Evolutionary conservation across 2,888 invertebrate species (phyloP), one percentile per base, ranked within the genome.

Genomic region (Parnassius mnemosyne): DNA sequence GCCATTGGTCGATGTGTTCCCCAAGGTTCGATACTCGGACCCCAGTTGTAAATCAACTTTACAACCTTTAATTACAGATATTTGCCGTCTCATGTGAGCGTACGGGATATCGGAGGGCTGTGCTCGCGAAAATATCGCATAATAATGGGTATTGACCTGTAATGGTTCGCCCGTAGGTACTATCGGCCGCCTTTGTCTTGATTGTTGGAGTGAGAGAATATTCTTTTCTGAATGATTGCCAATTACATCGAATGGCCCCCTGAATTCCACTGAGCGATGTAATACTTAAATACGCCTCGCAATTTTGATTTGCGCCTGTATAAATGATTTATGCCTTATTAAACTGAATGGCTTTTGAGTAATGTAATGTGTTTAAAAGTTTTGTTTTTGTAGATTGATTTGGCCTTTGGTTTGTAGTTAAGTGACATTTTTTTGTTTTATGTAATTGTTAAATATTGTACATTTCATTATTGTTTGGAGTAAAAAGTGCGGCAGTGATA

Each of bases 31-130:
- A 85, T 85, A 81, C 88, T 81, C 84, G 78, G 81, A 77, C 87
- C 83, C 76, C 82, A 77, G 87, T 80, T 86, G 90, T 91, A 91
- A 91, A 91, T 91, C 90, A 91, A 89, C 86, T 91, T 91, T 91
- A 91, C 90, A 90, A 85, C 90, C 89, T 89, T 89, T 90, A 91
- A 91, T 91, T 91, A 90, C 90, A 91, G 84, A 89, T 89, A 90
- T 91, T 91, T 89, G 88, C 90, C 86, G 83, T 89, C 89, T 88
- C 85, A 87, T 88, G 85, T 82, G 84, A 86, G 83, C 76, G 87
- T 83, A 82, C 81, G 86, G 84, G 85, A 84, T 88, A 89, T 89
- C 89, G 84, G 84, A 84, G 88, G 85, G 88, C 84, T 77, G 87
- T 78, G 88, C 88, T 88, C 87, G 89, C 89, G 85, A 90, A 90